These are phyloP conservation scores for Physeter macrocephalus DNA, from an alignment of 2,113 vertebrate species.

Conservation along the genomic window DNA sequence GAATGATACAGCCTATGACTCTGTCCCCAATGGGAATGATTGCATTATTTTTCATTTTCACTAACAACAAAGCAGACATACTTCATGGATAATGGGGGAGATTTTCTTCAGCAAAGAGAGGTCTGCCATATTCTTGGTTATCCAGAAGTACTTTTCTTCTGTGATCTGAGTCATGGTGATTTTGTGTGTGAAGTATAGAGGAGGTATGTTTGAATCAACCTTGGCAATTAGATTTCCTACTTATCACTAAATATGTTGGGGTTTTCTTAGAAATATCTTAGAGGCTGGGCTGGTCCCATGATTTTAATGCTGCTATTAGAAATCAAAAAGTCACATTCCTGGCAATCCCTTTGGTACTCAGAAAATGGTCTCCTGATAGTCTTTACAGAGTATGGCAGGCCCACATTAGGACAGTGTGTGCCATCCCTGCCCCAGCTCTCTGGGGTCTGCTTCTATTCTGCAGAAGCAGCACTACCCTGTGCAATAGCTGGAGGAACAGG, in stretches of 20 bases:
- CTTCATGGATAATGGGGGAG: neutral
- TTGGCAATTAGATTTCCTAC: neutral
- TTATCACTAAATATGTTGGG: neutral
- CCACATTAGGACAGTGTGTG: neutral
- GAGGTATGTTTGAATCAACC: neutral
- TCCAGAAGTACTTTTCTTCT: neutral
- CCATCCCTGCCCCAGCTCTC: neutral
- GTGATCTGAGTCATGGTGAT: neutral
- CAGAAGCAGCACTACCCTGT: neutral
- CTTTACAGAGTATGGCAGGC: neutral
- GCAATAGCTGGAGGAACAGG: neutral
- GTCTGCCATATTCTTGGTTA: neutral
- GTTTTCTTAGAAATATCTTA: neutral
- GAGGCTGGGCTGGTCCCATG: neutral
- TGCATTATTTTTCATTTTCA: conserved; percentile 46
- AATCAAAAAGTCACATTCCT: neutral
- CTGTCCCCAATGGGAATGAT: neutral
- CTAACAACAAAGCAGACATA: neutral
- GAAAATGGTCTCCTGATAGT: neutral
- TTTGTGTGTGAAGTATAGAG: neutral
- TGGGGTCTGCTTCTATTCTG: neutral
- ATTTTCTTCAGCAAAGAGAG: conserved; percentile 1
- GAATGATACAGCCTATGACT: neutral
- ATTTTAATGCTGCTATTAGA: neutral
- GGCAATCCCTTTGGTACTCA: neutral